Conservation (phyloP, 1,140 invertebrate species). For the Aphis gossypii region DNA sequence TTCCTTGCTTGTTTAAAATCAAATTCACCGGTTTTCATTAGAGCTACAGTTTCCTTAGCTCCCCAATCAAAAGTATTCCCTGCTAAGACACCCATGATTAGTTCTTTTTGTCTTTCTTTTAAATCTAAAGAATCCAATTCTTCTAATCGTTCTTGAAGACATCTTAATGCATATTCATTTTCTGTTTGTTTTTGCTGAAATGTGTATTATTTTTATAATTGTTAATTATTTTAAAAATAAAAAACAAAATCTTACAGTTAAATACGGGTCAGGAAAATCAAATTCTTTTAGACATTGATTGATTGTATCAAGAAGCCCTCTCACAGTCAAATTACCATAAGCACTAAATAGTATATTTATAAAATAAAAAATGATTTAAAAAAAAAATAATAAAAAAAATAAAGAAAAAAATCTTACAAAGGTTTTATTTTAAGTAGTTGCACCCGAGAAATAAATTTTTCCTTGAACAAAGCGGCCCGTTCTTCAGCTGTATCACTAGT, state of each 20-base stretch:
- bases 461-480: conserved; percentile 81
- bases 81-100: conserved; percentile 72
- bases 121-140: conserved; percentile 68
- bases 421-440: conserved; percentile 81
- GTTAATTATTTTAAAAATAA: background rate
- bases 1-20: conserved; percentile 81
- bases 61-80: conserved; percentile 99
- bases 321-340: conserved; percentile 85
- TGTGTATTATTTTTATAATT: conserved; percentile 39
- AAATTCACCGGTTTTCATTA: conserved; percentile 81
- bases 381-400: background rate
- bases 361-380: background rate
- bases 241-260: conserved; percentile 66
- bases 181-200: conserved; percentile 74
- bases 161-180: conserved; percentile 72
- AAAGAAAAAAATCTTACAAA: conserved; percentile 67
- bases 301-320: conserved; percentile 89
- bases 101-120: conserved; percentile 67
- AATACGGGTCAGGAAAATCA: conserved; percentile 92
- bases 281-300: conserved; percentile 89
- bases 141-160: conserved; percentile 67
- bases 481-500: conserved; percentile 76
- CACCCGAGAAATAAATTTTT: conserved; percentile 83
- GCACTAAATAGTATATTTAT: conserved; percentile 70
- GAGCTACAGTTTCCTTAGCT: conserved; percentile 82